Evolutionary conservation across 2,888 invertebrate species (phyloP).

Genomic region (Parapristionchus giblindavisi): DNA sequence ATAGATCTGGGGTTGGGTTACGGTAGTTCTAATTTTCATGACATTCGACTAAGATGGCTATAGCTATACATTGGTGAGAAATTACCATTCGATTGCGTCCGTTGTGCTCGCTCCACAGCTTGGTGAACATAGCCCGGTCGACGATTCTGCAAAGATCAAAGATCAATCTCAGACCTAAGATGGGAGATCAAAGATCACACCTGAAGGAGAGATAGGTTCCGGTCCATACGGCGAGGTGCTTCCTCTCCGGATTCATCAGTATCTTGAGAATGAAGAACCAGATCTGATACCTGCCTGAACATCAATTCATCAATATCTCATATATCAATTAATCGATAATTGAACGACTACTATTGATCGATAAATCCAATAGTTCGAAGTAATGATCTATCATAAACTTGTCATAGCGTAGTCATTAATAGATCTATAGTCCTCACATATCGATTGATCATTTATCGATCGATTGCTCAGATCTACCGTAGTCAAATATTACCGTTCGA

Average conservation of each 20-base stretch:
- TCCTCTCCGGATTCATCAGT: slow-evolving; percentile 10
- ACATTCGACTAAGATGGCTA: background rate
- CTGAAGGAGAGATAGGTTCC: slow-evolving; percentile 17
- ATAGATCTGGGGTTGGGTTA: background rate
- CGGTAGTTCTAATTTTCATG: too few species aligned
- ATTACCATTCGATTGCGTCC: slow-evolving; percentile 10
- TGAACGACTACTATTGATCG: background rate
- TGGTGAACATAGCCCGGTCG: background rate
- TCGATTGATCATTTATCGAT: too few species aligned
- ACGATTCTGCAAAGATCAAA: slow-evolving; percentile 9
- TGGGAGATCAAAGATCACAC: background rate
- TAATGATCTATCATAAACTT: too few species aligned
- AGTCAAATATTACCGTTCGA: too few species aligned
- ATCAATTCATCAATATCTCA: background rate
- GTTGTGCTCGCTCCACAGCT: slow-evolving; percentile 32
- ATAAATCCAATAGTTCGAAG: too few species aligned
- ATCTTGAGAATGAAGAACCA: slow-evolving; percentile 18
- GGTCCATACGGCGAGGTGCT: slow-evolving; percentile 8
- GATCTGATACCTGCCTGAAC: slow-evolving; percentile 20
- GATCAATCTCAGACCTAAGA: background rate
- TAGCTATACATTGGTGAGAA: background rate
- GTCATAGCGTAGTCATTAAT: too few species aligned
- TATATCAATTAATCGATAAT: background rate
- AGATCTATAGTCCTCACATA: too few species aligned
- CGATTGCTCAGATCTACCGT: too few species aligned